Percentiles rank a stretch among this genome's conserved stretches.
These are phyloP conservation scores for Montifringilla adamsi DNA, from an alignment of 2,113 vertebrate genomes.

Conservation along the genomic window DNA sequence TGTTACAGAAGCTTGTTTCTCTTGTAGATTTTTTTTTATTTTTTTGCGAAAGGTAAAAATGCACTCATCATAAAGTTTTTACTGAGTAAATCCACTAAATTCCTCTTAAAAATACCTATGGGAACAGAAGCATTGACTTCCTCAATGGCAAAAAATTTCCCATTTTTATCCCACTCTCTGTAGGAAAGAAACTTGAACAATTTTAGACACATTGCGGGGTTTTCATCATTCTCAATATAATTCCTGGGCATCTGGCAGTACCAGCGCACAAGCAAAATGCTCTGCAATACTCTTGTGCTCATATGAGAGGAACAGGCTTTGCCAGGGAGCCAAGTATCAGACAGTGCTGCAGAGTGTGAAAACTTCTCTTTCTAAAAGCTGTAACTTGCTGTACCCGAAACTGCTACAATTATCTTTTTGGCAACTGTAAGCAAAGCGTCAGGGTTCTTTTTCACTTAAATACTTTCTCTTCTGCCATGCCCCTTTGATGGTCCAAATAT, in stretches of 20 bases:
- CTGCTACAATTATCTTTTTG: not conserved
- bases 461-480: not conserved
- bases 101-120: not conserved
- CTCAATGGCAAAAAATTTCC: not conserved
- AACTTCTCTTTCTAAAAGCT: not conserved
- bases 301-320: not conserved
- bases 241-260: not conserved
- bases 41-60: not conserved
- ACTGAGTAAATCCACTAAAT: not conserved
- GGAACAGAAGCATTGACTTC: not conserved
- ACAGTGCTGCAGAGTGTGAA: not conserved
- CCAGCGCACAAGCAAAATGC: not conserved
- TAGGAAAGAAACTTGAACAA: conserved; percentile 11
- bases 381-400: not conserved
- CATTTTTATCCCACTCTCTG: not conserved
- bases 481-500: not conserved
- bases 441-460: not conserved
- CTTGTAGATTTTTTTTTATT: not conserved
- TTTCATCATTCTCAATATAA: not conserved
- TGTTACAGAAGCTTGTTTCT: not conserved
- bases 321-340: not conserved
- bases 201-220: not conserved
- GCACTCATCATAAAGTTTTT: not conserved
- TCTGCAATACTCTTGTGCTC: not conserved
- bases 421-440: not conserved